These are phyloP conservation scores for Pitta sordida DNA, from an alignment of 2,113 vertebrate species.

Conservation along the genomic window DNA sequence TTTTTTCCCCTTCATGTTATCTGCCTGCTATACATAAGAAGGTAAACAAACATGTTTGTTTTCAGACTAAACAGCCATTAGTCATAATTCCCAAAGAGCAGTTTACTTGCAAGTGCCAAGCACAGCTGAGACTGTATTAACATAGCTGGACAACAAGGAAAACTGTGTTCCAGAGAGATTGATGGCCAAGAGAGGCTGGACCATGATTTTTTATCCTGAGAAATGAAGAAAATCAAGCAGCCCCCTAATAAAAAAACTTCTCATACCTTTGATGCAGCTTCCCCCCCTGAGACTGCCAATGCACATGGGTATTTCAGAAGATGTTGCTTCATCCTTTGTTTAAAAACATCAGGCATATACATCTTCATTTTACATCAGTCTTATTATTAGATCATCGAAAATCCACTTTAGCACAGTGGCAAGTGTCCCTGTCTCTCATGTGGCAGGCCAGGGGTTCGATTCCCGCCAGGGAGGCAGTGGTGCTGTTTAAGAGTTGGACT, in stretches of 20 bases:
- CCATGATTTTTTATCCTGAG: not conserved
- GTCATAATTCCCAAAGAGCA: conserved; percentile 34
- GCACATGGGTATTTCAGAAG: not conserved
- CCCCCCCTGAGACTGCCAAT: not conserved
- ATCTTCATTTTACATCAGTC: not conserved
- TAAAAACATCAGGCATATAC: not conserved
- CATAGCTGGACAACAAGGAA: conserved; percentile 26
- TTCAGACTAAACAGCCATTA: conserved; percentile 25
- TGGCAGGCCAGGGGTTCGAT: too few species aligned
- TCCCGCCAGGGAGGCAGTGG: too few species aligned
- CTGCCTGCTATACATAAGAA: not conserved
- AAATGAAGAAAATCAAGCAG: not conserved
- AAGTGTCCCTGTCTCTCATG: too few species aligned
- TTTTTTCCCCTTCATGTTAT: not conserved
- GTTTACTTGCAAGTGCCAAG: not conserved
- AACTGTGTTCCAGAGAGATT: conserved; percentile 17
- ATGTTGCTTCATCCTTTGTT: not conserved
- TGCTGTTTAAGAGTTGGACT: too few species aligned
- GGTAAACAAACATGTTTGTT: conserved; percentile 16
- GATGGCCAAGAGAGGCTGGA: not conserved
- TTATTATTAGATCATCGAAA: not conserved
- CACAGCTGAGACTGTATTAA: conserved; percentile 16
- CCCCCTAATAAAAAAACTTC: not conserved
- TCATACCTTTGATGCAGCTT: not conserved
- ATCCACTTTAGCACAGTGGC: too few species aligned